A percentile compares a stretch with the other conserved stretches of the same genome.
Conservation (phyloP, 2,888 invertebrate species). For the Chymomyza amoena region DNA sequence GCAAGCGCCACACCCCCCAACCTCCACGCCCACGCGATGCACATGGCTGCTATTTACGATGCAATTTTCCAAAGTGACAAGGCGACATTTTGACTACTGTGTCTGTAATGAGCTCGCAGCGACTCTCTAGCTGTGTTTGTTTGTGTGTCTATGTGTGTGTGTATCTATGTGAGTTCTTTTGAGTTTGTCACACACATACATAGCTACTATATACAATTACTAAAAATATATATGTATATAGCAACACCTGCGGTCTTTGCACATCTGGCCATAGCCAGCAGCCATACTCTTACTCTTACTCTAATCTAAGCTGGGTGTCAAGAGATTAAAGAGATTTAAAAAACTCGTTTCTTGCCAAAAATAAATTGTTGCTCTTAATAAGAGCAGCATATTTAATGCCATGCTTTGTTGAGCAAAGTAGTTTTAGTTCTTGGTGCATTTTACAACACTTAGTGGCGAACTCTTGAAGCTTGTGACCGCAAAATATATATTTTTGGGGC, state of each 20-base stretch:
- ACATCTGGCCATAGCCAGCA: background rate
- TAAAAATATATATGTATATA: background rate
- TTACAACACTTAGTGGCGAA: too few relatives aligned
- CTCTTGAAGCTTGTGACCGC: too few relatives aligned
- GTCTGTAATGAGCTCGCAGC: slow-evolving; percentile 11
- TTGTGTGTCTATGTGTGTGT: background rate
- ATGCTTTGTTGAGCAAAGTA: background rate
- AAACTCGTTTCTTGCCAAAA: background rate
- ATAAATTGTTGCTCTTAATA: background rate
- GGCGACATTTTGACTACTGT: slow-evolving; percentile 40
- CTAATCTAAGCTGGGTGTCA: background rate
- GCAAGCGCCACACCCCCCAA: background rate
- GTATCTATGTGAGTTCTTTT: too few relatives aligned
- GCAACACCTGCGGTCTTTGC: background rate
- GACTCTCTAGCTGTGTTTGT: background rate
- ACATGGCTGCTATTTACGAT: slow-evolving; percentile 16
- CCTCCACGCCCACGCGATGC: background rate
- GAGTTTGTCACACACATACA: background rate
- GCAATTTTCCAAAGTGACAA: slow-evolving; percentile 35
- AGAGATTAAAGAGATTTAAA: background rate
- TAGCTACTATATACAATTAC: background rate
- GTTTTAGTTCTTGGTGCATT: too few relatives aligned
- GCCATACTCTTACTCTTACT: background rate
- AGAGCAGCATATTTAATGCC: background rate
- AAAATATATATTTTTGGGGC: too few relatives aligned